A percentile compares a stretch with the other conserved stretches of the same genome.
phyloP scores from a whole-genome alignment of 2,113 vertebrate species.

The Mola mola region DNA sequence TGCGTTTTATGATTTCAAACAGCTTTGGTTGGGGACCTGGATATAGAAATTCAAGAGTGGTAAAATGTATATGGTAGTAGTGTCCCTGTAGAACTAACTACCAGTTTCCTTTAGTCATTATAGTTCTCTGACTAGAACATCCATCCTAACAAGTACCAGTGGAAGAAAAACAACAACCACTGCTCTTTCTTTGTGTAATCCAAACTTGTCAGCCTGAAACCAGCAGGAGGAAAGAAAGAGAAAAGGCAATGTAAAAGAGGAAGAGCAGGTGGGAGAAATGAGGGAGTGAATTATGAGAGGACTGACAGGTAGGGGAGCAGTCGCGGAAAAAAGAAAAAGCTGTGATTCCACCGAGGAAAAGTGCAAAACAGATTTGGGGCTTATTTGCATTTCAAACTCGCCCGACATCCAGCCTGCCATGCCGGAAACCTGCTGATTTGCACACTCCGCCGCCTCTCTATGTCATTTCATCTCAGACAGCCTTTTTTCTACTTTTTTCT shows the following conservation, averaged over 20 bases:
- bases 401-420: slow-evolving; percentile 21
- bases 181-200: slow-evolving; percentile 8
- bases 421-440: slow-evolving; percentile 50
- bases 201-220: slow-evolving; percentile 5
- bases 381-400: slow-evolving; percentile 74
- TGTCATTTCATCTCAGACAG: slow-evolving; percentile 15
- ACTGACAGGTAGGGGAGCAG: slow-evolving; percentile 53
- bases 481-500: too few relatives aligned
- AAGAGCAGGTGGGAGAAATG: slow-evolving; percentile 14
- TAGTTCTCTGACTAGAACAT: background rate
- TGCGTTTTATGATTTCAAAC: too few relatives aligned
- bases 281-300: slow-evolving; percentile 34
- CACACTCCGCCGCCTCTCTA: background rate
- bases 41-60: too few relatives aligned
- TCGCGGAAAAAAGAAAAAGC: slow-evolving; percentile 21
- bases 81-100: too few relatives aligned
- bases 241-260: background rate
- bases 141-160: background rate
- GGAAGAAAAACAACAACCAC: background rate
- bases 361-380: slow-evolving; percentile 55
- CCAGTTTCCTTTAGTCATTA: slow-evolving; percentile 10
- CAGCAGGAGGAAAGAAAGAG: background rate
- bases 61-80: too few relatives aligned
- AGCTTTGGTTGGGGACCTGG: too few relatives aligned
- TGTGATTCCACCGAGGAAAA: slow-evolving; percentile 51